Evolutionary conservation across 2,888 invertebrate genomes (phyloP).

Genomic region (Leptinotarsa haldemani): DNA sequence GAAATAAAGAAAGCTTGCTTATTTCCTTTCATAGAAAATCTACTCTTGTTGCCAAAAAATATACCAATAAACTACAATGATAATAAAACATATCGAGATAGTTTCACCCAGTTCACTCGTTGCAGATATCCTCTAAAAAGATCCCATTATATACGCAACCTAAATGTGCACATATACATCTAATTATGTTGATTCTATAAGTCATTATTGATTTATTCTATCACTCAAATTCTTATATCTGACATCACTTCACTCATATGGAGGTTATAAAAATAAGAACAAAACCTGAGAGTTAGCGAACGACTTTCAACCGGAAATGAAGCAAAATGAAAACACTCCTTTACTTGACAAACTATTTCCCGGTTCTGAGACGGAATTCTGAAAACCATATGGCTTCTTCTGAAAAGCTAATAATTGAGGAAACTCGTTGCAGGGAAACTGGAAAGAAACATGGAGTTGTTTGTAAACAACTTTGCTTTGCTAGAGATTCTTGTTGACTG

Average conservation of each 20-base stretch:
- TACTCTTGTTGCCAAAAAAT: too few relatives aligned
- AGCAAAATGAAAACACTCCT: conserved; percentile 17
- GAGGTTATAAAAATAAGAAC: not conserved
- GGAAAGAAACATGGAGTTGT: conserved; percentile 22
- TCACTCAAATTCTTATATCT: too few relatives aligned
- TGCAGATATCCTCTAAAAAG: too few relatives aligned
- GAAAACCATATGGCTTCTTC: conserved; percentile 38
- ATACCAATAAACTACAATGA: too few relatives aligned
- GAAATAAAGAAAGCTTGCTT: too few relatives aligned
- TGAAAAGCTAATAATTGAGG: conserved; percentile 34
- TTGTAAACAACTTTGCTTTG: conserved; percentile 23
- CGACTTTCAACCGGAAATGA: not conserved
- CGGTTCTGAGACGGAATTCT: conserved; percentile 30
- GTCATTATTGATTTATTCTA: too few relatives aligned
- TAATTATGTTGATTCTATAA: too few relatives aligned
- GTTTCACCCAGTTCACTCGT: too few relatives aligned
- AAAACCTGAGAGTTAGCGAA: not conserved
- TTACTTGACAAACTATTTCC: conserved; percentile 30
- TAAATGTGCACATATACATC: too few relatives aligned
- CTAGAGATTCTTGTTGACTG: not conserved
- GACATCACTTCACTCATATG: not conserved
- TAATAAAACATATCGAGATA: too few relatives aligned
- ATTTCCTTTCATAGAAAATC: too few relatives aligned
- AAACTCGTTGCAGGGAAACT: conserved; percentile 30
- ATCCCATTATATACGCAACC: too few relatives aligned